phyloP scores from a whole-genome alignment of 2,797 vertebrate genomes.

The Crypturellus tataupa region DNA sequence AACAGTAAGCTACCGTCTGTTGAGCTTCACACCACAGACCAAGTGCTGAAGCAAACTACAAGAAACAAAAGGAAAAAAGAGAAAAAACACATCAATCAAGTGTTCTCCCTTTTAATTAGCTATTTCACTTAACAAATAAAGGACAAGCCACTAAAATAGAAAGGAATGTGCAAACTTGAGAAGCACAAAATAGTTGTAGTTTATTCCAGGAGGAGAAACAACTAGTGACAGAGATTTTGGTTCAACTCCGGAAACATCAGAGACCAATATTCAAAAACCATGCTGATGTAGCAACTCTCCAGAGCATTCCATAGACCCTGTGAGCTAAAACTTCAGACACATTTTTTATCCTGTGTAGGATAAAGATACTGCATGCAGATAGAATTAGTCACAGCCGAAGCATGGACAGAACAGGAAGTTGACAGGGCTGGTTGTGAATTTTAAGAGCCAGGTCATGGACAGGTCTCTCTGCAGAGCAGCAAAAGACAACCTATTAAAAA shows the following conservation, averaged over 20 bases:
- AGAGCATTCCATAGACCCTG: background rate
- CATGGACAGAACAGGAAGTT: background rate
- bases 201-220: background rate
- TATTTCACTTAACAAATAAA: background rate
- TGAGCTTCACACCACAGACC: background rate
- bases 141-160: background rate
- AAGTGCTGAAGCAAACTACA: background rate
- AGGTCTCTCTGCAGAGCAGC: background rate
- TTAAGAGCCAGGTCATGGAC: background rate
- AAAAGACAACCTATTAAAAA: background rate
- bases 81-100: too few species aligned
- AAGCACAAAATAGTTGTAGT: background rate
- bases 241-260: background rate
- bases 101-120: background rate
- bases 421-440: background rate
- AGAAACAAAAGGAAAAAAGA: background rate
- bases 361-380: background rate
- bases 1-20: background rate
- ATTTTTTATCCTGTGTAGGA: background rate
- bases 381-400: background rate
- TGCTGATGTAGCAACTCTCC: background rate
- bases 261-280: background rate
- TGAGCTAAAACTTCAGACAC: background rate
- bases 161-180: background rate
- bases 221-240: background rate